Evolutionary conservation across 2,113 vertebrate species (phyloP), one percentile per base, ranked within the genome.

Genomic region (Halichoerus grypus): DNA sequence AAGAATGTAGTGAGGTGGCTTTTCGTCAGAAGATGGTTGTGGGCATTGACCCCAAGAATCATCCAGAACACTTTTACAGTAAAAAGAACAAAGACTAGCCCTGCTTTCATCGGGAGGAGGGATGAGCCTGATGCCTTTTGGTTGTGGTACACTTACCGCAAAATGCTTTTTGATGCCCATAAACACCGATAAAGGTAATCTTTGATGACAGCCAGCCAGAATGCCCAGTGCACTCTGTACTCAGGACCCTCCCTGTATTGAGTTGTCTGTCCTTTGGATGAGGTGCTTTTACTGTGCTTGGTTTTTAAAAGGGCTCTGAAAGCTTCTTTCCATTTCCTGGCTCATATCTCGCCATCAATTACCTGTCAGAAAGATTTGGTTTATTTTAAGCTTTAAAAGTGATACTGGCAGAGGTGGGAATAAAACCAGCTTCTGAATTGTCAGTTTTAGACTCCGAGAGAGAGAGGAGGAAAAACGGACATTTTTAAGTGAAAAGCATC

Each of bases 91-190:
- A 93, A 87, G 26, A 82, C 49, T 18, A 42, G 33, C 46, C 2
- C 5, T 65, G 42, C 55, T 57, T 87, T 83, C 14, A 9, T 49
- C 0, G 0, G 65, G 81, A 87, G n/a, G 59, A 95, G 36, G 89
- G 82, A 93, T 65, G 81, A 97, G 12, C 59, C 79, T 79, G 85
- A 87, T 83, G 26, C 15, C 28, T 42, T 92, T 79, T 72, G 21
- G 46, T 84, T 84, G 18, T 71, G 39, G 67, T 28, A 59, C 57
- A 59, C 7, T 10, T 89, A 67, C 33, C 57, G 39, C 84, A 21
- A 80, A 72, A 57, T 74, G 42, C n/a, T 87, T 53, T 82, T 13
- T 46, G 22, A 74, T 90, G 22, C 28, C 21, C 39, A 18, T 15
- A 36, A 59, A 80, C 21, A 26, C 36, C 63, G 42, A 76, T 67